phyloP scores from a whole-genome alignment of 64 coral and sea anemone genomes.

The Orbicella faveolata region DNA sequence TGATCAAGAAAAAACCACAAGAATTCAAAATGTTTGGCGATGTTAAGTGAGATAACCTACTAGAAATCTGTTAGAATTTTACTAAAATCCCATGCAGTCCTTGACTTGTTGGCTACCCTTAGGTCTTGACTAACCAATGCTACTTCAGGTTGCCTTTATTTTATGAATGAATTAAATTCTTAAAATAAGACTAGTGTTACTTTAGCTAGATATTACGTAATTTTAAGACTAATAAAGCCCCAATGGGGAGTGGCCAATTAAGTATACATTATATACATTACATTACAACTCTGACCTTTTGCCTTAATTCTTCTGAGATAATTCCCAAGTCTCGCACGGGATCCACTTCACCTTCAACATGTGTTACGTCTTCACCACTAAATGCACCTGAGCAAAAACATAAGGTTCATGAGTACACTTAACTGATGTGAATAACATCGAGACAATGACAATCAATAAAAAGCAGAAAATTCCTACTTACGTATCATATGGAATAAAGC shows the following conservation, averaged over 20 bases:
- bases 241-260: background rate
- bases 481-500: slow-evolving; percentile 95
- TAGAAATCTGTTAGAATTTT: too few relatives aligned
- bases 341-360: slow-evolving; percentile 93
- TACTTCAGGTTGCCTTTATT: too few relatives aligned
- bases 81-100: too few relatives aligned
- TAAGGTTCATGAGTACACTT: background rate
- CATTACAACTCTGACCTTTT: slow-evolving; percentile 58
- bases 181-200: too few relatives aligned
- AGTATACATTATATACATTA: background rate
- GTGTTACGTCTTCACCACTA: slow-evolving; percentile 95
- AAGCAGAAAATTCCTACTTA: slow-evolving; percentile 65
- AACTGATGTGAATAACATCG: too few relatives aligned
- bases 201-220: too few relatives aligned
- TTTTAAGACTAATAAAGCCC: too few relatives aligned
- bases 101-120: too few relatives aligned
- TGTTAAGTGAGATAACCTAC: too few relatives aligned
- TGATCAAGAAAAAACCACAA: slow-evolving; percentile 4
- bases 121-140: too few relatives aligned
- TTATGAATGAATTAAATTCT: too few relatives aligned
- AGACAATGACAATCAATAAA: background rate
- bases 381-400: slow-evolving; percentile 72
- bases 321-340: slow-evolving; percentile 95
- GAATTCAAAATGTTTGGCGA: background rate
- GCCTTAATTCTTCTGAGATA: slow-evolving; percentile 94